Evolutionary conservation across 2,797 vertebrate genomes (phyloP), one percentile per base, ranked within the genome.

Genomic region (Varecia variegata): DNA sequence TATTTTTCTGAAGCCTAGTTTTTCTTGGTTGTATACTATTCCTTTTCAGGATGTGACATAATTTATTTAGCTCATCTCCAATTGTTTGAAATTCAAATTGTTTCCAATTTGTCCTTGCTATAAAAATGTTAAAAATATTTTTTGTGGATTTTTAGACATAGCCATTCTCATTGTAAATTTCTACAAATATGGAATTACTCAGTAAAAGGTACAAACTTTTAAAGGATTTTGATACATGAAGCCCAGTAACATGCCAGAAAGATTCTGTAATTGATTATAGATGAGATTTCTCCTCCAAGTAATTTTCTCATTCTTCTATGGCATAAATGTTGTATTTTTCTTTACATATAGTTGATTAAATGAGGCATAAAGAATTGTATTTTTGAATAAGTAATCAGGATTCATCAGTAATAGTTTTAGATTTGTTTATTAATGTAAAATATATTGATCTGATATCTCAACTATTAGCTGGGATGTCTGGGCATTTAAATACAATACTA

Each of bases 301-400:
- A 56, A 88, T 92, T 88, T 95, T 40, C 17, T 88, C 17, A 73
- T 94, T 83, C 23, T 58, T 96, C 52, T 83, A 2, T 65, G 85
- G 3, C 25, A 62, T 52, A 38, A 89, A 35, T 77, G 8, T 30
- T 74, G 12, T 67, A 15, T 67, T 91, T 88, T 92, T 81, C 50
- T 86, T 91, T 21, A 65, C 25, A 76, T 73, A 73, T 83, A 84
- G 89, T 15, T 9, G 2, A 65, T 73, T 77, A 45, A 90, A 52
- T 2, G 88, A 67, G 35, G 6, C 2, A 32, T 60, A 45, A 15
- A 35, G 15, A 76, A 74, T 58, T 50, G 43, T 38, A 25, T 73
- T 94, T 95, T 86, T 80, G 20, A 35, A 65, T 71, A 84, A 0
- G 0, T 77, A 21, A 3, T 84, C 17, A 50, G 54, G 35, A 65